phyloP scores from a whole-genome alignment of 1,140 invertebrate species.

The Pogonus chalceus region DNA sequence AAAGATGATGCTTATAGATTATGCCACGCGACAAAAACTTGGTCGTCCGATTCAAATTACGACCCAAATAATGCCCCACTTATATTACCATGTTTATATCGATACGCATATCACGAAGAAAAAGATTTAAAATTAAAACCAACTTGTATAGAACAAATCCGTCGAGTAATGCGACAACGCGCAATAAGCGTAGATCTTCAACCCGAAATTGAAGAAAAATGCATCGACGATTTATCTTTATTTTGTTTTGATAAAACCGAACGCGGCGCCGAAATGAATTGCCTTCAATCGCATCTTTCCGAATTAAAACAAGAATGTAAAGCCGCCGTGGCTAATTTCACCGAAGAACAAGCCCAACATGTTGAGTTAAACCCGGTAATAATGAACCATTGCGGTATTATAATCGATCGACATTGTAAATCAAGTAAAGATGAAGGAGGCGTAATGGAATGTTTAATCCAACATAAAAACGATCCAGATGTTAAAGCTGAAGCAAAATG shows the following conservation, averaged over 20 bases:
- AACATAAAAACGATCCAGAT: constrained; percentile 80
- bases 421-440: constrained; percentile 68
- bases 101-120: constrained; percentile 69
- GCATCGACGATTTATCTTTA: constrained; percentile 73
- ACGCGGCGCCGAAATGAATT: constrained; percentile 81
- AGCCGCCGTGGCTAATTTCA: constrained; percentile 58
- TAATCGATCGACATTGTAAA: constrained; percentile 77
- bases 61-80: constrained; percentile 64
- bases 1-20: constrained; percentile 71
- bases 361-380: constrained; percentile 80
- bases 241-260: constrained; percentile 75
- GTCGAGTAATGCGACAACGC: constrained; percentile 82
- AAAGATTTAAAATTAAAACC: constrained; percentile 50
- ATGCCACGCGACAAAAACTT: constrained; percentile 71
- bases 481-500: constrained; percentile 72
- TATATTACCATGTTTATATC: constrained; percentile 87
- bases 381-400: constrained; percentile 65
- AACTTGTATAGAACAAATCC: constrained; percentile 68
- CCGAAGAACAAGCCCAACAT: constrained; percentile 77
- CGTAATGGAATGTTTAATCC: constrained; percentile 88
- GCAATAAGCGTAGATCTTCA: constrained; percentile 86
- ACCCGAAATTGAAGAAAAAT: constrained; percentile 86
- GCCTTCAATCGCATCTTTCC: constrained; percentile 86
- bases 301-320: constrained; percentile 36
- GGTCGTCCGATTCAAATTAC: constrained; percentile 57